These are phyloP conservation scores for Chelonoidis abingdonii DNA, from an alignment of 2,113 vertebrate species.

Conservation along the genomic window DNA sequence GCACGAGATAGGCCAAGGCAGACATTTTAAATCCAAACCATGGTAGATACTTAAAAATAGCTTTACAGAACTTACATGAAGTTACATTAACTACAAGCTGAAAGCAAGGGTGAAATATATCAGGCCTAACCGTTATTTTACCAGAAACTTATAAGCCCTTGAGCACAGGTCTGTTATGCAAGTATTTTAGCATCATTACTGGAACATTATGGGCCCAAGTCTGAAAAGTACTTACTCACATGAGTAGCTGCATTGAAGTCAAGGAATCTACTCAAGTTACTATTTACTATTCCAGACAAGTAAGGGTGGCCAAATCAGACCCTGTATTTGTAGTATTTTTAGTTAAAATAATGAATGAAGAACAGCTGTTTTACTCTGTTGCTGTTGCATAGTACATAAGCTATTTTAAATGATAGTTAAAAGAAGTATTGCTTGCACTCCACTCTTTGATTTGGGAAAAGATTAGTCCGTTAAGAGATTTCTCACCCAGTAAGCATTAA, in stretches of 20 bases:
- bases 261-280: not conserved
- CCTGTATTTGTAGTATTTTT: conserved; percentile 13
- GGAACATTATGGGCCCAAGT: not conserved
- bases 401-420: not conserved
- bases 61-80: accelerated
- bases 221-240: not conserved
- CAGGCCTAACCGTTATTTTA: not conserved
- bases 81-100: not conserved
- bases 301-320: not conserved
- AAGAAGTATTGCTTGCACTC: not conserved
- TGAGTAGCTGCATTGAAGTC: not conserved
- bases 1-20: not conserved
- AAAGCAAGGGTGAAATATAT: not conserved
- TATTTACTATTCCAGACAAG: not conserved
- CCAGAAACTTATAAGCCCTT: not conserved
- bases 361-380: conserved; percentile 49
- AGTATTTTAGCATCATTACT: accelerated
- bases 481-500: not conserved
- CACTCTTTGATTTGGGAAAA: not conserved
- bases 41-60: not conserved
- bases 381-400: not conserved
- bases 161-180: not conserved
- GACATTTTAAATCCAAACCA: accelerated
- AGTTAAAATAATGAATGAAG: conserved; percentile 57
- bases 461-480: not conserved